Conservation (phyloP, 2,113 vertebrate genomes). For the Pholis gunnellus region DNA sequence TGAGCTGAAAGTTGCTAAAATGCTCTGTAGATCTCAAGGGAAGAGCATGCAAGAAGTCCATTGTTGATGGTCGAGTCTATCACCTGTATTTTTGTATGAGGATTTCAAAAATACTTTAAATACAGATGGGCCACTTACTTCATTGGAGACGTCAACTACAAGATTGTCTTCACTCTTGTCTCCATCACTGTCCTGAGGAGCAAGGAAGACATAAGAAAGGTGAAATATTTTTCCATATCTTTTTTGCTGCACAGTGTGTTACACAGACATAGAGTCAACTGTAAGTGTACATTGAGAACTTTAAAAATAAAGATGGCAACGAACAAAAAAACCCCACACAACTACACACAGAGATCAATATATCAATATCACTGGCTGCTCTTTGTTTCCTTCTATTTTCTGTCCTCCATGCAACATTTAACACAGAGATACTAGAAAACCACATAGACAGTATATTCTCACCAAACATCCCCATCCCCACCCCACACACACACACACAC, state of each 20-base stretch:
- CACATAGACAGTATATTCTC: conserved; percentile 33
- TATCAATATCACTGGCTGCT: conserved; percentile 59
- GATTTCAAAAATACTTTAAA: conserved; percentile 11
- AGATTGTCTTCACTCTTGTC: conserved; percentile 83
- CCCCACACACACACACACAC: neutral
- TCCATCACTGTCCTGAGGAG: conserved; percentile 78
- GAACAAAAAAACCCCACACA: conserved; percentile 28
- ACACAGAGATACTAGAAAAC: conserved; percentile 35
- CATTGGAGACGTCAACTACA: conserved; percentile 80
- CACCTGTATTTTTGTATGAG: neutral
- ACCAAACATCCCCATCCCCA: conserved; percentile 18
- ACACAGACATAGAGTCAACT: neutral
- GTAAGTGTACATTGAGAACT: conserved; percentile 27
- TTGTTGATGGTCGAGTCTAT: no score
- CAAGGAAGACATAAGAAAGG: neutral
- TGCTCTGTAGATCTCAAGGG: no score
- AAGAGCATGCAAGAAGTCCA: no score
- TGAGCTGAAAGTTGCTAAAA: no score
- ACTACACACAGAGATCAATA: conserved; percentile 61
- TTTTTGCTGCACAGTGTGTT: neutral
- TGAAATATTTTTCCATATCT: conserved; percentile 3
- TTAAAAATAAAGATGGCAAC: conserved; percentile 46
- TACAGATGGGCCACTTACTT: conserved; percentile 56
- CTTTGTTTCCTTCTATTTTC: conserved; percentile 46
- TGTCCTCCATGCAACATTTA: conserved; percentile 62